These are phyloP conservation scores for Norana najaformis DNA, from an alignment of 2,888 invertebrate species.

Conservation along the genomic window DNA sequence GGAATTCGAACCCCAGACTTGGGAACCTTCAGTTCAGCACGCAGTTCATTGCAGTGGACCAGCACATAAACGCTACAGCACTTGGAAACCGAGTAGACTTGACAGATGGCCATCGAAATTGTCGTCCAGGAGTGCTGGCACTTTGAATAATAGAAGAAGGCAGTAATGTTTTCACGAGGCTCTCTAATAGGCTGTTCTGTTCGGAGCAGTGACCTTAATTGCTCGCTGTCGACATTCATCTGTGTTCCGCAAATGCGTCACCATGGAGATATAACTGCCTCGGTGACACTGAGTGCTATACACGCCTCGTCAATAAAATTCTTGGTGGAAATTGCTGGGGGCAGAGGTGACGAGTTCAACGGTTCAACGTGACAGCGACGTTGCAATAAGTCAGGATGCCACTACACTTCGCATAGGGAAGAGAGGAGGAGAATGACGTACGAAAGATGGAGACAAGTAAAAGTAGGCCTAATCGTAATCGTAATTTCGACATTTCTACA, in stretches of 20 bases:
- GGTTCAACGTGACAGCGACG: not conserved
- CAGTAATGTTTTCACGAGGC: not conserved
- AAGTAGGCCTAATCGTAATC: too few relatives aligned
- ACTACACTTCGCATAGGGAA: not conserved
- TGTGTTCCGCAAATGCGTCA: slow-evolving; percentile 4
- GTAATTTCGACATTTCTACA: too few relatives aligned
- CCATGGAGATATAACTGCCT: not conserved
- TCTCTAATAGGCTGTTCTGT: not conserved
- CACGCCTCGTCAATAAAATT: not conserved
- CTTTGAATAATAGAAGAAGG: not conserved
- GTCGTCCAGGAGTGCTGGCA: not conserved
- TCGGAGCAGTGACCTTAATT: not conserved
- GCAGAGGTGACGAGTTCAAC: not conserved
- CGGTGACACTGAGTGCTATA: not conserved
- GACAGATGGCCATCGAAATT: not conserved
- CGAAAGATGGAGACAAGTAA: not conserved
- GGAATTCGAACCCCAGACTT: too few relatives aligned
- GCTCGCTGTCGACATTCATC: not conserved
- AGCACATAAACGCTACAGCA: not conserved
- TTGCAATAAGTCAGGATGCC: not conserved
- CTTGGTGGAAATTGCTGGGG: slow-evolving; percentile 4
- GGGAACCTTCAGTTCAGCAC: too few relatives aligned
- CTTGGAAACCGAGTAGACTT: not conserved
- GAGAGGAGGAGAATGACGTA: not conserved
- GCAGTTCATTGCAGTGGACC: not conserved